Percentiles rank a stretch among this genome's conserved stretches.
These are phyloP conservation scores for Collichthys lucidus DNA, from an alignment of 2,113 vertebrate genomes.

Conservation along the genomic window DNA sequence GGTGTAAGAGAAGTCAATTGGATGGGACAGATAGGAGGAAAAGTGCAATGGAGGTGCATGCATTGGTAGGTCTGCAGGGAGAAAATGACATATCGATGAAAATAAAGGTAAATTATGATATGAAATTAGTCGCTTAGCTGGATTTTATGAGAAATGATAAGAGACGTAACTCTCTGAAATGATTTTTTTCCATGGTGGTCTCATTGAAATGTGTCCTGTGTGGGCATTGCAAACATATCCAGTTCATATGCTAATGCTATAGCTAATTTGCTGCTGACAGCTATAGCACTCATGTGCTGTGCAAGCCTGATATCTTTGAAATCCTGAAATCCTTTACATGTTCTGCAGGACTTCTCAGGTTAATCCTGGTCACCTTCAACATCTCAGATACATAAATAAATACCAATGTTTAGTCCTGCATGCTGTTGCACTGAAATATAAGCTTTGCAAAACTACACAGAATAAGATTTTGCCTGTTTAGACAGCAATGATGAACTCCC, in stretches of 20 bases:
- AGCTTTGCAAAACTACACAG: not conserved
- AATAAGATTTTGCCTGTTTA: constrained; percentile 46
- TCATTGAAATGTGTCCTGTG: not conserved
- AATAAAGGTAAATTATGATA: not conserved
- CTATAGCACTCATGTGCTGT: not conserved
- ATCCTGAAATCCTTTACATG: not conserved
- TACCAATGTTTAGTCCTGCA: not conserved
- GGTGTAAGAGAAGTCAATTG: not conserved
- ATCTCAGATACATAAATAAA: not conserved
- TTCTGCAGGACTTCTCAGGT: not conserved
- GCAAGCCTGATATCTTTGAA: not conserved
- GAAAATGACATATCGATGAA: constrained; percentile 11
- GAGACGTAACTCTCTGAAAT: not conserved
- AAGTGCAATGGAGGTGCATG: not conserved
- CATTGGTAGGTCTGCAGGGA: not conserved
- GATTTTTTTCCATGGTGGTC: not conserved
- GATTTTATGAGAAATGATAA: not conserved
- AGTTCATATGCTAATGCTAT: not conserved
- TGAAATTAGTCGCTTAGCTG: not conserved
- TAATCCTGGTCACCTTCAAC: not conserved
- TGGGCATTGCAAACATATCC: not conserved
- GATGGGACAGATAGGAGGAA: not conserved
- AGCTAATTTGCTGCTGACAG: constrained; percentile 14
- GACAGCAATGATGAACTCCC: constrained; percentile 56
- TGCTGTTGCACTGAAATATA: not conserved